phyloP scores from a whole-genome alignment of 1,140 invertebrate genomes.

The Ostrea edulis region DNA sequence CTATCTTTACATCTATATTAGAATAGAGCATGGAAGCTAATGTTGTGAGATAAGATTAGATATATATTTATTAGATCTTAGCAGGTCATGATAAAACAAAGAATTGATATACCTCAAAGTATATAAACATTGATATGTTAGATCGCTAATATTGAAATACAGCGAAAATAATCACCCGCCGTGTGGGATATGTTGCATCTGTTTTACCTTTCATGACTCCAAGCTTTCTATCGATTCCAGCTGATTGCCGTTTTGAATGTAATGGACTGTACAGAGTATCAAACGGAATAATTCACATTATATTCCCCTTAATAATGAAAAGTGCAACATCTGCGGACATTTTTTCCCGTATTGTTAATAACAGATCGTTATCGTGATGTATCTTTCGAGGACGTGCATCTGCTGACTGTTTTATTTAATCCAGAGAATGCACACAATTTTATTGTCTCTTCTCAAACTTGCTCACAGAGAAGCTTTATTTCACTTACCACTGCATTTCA shows the following conservation, averaged over 20 bases:
- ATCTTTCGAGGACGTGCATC: neutral
- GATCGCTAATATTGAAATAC: neutral
- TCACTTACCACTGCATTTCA: neutral
- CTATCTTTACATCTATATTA: no score
- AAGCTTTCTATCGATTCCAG: neutral
- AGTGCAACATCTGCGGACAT: constrained; percentile 29
- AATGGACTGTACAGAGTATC: neutral
- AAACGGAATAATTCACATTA: constrained; percentile 34
- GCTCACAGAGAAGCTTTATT: neutral
- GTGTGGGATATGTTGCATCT: neutral
- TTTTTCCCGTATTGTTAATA: neutral
- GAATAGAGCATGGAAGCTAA: no score
- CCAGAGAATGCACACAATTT: neutral
- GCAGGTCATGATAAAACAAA: no score
- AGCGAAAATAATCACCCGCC: neutral
- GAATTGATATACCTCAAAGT: no score
- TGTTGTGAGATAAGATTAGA: no score
- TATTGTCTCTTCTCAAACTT: neutral
- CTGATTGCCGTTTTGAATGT: neutral
- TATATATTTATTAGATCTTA: no score
- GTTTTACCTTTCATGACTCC: constrained; percentile 1
- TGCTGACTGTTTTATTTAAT: neutral
- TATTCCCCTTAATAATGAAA: neutral
- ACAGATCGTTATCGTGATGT: neutral
- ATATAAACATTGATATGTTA: no score